Evolutionary conservation across 2,888 invertebrate species (phyloP), one percentile per base, ranked within the genome.

Genomic region (Synergus umbraculus): DNA sequence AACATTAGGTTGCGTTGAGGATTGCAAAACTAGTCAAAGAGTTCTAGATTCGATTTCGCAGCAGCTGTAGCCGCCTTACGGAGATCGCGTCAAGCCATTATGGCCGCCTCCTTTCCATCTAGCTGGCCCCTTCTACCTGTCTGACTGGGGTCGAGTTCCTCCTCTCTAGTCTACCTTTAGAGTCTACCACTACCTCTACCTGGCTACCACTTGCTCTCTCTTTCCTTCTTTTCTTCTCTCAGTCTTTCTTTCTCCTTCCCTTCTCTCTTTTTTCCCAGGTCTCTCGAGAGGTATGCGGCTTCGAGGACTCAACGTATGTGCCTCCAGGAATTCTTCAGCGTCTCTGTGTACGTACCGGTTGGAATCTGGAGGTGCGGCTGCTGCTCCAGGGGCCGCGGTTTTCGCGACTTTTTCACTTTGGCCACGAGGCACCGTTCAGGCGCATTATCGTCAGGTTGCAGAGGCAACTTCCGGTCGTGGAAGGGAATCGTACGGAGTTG

Each of bases 311-410:
- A 41, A 78, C 22, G 78, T 82, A 83, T 78, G 83, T 83, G 81
- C 79, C 84, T 80, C 78, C 80, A 81, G 84, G 84, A 84, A 83
- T 84, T 82, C 80, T 82, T 73, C 78, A 79, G 73, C 79, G 81
- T 82, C 77, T 58, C 79, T 82, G 85, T 83, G 84, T 86, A 85
- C 88, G 85, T 87, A 84, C 63, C 84, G 83, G 84, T 80, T 87
- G 89, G 89, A 89, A 89, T 89, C 86, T 86, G 85, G 87, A 90
- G 90, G 90, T 88, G 90, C 89, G 89, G 89, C 86, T 81, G 78
- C 76, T 79, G 78, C 43, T 76, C 69, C 83, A 78, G 80, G 80
- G 83, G 78, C 81, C 82, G 82, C 69, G 82, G 79, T 82, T 83
- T 83, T 81, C 83, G 76, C 81, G 77, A 81, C 79, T 80, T 82